A percentile compares a stretch with the other conserved stretches of the same genome.
phyloP scores from a whole-genome alignment of 2,888 invertebrate species.

The Drosophila putrida region DNA sequence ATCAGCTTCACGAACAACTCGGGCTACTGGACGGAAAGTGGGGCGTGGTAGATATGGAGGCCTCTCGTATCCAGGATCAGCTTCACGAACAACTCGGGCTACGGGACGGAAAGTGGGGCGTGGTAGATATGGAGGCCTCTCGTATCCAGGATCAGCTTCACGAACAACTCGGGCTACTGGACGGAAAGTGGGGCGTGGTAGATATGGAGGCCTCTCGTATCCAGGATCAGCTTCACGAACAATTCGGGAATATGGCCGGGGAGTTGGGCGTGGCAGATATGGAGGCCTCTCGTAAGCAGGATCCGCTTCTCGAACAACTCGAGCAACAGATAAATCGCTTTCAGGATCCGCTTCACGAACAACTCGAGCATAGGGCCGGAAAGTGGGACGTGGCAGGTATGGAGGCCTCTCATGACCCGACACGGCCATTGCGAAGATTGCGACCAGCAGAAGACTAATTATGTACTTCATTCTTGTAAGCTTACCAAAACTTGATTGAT shows the following conservation, averaged over 20 bases:
- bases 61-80: conserved; percentile 22
- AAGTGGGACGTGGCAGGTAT: conserved; percentile 20
- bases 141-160: conserved; percentile 17
- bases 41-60: conserved; percentile 35
- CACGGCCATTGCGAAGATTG: conserved; percentile 29
- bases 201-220: neutral
- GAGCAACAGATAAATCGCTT: neutral
- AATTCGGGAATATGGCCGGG: conserved; percentile 1
- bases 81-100: conserved; percentile 16
- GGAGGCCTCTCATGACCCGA: conserved; percentile 22
- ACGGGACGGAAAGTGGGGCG: conserved; percentile 34
- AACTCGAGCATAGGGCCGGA: conserved; percentile 5
- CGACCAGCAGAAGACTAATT: conserved; percentile 30
- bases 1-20: conserved; percentile 29
- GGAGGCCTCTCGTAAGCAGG: conserved; percentile 19
- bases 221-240: conserved; percentile 2
- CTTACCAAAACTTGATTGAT: conserved; percentile 23
- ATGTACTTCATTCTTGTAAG: conserved; percentile 29
- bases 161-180: conserved; percentile 5
- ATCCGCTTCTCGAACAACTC: conserved; percentile 15
- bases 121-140: conserved; percentile 31
- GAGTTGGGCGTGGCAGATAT: conserved; percentile 21
- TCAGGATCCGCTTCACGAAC: conserved; percentile 20
- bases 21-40: conserved; percentile 25
- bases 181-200: conserved; percentile 5